Conservation (phyloP, 2,888 invertebrate genomes). For the Caenorhabditis doughertyi region DNA sequence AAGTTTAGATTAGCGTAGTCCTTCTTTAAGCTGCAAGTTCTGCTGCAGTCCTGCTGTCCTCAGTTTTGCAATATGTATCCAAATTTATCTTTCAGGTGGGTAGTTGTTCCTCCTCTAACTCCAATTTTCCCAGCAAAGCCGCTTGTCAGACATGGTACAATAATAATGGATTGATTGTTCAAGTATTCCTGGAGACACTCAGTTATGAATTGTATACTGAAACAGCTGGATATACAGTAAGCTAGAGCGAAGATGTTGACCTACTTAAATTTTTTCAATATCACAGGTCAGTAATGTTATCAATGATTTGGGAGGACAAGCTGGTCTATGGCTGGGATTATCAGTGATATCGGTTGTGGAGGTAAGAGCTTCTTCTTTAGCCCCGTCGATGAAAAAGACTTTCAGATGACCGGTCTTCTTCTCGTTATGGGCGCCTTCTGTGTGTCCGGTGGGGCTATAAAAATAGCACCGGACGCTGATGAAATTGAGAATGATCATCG, state of each 20-base stretch:
- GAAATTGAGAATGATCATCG: slow-evolving; percentile 68
- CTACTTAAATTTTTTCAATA: no score
- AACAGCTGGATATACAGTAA: slow-evolving; percentile 67
- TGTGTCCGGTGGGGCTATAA: slow-evolving; percentile 65
- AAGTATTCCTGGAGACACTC: slow-evolving; percentile 83
- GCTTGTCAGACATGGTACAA: slow-evolving; percentile 71
- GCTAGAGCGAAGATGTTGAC: no score
- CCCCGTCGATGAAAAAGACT: neutral
- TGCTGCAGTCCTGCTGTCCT: no score
- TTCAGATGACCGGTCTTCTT: slow-evolving; percentile 64
- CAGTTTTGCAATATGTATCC: neutral
- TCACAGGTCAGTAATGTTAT: slow-evolving; percentile 83
- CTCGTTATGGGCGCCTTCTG: slow-evolving; percentile 66
- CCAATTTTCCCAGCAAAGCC: slow-evolving; percentile 29
- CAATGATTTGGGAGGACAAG: slow-evolving; percentile 83
- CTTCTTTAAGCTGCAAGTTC: no score
- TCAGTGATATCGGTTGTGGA: slow-evolving; percentile 83
- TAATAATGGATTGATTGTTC: slow-evolving; percentile 81
- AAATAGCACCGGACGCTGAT: slow-evolving; percentile 64
- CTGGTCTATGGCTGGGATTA: slow-evolving; percentile 83
- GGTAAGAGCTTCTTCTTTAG: slow-evolving; percentile 61
- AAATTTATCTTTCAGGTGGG: slow-evolving; percentile 35
- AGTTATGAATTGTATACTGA: slow-evolving; percentile 78
- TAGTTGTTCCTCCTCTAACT: slow-evolving; percentile 48
- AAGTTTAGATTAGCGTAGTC: no score